Conservation (phyloP, 2,888 invertebrate species). For the Sepiola atlantica region DNA sequence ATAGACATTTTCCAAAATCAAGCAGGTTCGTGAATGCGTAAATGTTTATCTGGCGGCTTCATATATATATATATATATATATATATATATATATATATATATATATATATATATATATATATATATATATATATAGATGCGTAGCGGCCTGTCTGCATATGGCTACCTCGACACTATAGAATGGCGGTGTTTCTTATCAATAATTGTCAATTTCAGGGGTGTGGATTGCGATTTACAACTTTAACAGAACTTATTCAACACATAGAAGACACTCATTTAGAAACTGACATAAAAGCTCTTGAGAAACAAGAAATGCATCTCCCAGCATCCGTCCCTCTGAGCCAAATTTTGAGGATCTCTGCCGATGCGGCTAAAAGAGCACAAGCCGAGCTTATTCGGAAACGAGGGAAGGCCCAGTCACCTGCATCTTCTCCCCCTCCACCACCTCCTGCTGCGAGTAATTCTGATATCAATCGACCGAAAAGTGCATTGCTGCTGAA, state of each 20-base stretch:
- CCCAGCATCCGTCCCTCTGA: too few species aligned
- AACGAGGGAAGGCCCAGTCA: constrained; percentile 61
- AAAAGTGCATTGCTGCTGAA: constrained; percentile 36
- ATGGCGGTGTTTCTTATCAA: constrained; percentile 94
- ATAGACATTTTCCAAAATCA: too few species aligned
- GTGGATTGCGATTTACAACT: constrained; percentile 87
- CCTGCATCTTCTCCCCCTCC: constrained; percentile 54
- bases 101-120: too few species aligned
- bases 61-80: too few species aligned
- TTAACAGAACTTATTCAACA: constrained; percentile 88
- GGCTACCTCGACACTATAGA: constrained; percentile 34
- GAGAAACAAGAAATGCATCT: too few species aligned
- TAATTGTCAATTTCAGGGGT: constrained; percentile 90
- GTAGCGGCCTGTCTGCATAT: constrained; percentile 46
- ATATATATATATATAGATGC: too few species aligned
- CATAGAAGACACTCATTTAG: constrained; percentile 90
- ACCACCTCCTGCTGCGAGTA: constrained; percentile 47
- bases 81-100: too few species aligned
- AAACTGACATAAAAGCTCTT: too few species aligned
- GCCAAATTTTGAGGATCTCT: too few species aligned
- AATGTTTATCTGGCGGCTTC: too few species aligned
- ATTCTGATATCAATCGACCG: neutral
- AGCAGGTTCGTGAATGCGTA: too few species aligned
- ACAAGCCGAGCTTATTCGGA: constrained; percentile 59
- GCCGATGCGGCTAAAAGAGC: constrained; percentile 81